Evolutionary conservation across 2,113 vertebrate species (phyloP).

Genomic region (Gnathonemus longibarbis): DNA sequence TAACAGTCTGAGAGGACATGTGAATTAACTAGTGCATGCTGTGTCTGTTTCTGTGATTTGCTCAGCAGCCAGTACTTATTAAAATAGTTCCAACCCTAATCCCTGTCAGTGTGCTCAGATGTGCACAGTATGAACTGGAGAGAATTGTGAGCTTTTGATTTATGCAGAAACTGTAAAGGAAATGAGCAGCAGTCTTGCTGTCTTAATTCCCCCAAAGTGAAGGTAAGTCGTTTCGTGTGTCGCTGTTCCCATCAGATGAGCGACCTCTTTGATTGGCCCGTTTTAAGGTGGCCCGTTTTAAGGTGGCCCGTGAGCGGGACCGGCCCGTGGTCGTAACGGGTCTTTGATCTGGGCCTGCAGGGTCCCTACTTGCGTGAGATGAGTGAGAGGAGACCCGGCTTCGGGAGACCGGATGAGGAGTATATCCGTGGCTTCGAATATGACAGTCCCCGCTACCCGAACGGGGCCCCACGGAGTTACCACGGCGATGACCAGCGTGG

Average conservation of each 20-base stretch:
- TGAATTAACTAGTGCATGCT: neutral
- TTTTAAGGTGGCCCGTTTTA: neutral
- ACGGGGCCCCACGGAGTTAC: conserved; percentile 16
- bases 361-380: conserved; percentile 44
- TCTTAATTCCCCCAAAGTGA: neutral
- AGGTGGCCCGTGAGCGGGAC: neutral
- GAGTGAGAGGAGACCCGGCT: conserved; percentile 37
- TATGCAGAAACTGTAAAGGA: neutral
- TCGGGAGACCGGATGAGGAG: conserved; percentile 3
- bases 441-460: conserved; percentile 35
- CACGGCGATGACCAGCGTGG: conserved; percentile 30
- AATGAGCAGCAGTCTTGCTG: neutral
- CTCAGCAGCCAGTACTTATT: neutral
- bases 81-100: neutral
- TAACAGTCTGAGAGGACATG: neutral
- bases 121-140: neutral
- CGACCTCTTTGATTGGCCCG: neutral
- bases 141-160: neutral
- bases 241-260: neutral
- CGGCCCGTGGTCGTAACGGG: neutral
- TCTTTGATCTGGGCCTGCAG: conserved; percentile 31
- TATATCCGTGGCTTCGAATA: conserved; percentile 32
- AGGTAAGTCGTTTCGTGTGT: neutral
- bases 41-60: neutral
- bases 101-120: neutral